These are phyloP conservation scores for Aradophagus sp. DNA, from an alignment of 1,140 invertebrate species.

Conservation along the genomic window DNA sequence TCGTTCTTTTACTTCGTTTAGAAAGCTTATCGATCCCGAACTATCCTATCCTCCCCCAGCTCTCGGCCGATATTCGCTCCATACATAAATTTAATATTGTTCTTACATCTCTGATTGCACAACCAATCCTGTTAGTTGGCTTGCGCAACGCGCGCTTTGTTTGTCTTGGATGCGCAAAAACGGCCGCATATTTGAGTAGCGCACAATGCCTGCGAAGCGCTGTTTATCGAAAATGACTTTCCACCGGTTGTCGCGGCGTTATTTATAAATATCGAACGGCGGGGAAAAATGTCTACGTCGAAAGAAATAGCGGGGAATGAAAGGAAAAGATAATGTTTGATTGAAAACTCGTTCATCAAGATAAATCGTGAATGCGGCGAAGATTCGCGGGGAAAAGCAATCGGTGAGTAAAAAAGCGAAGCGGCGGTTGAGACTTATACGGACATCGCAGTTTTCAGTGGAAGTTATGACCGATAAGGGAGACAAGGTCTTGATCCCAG, in stretches of 20 bases:
- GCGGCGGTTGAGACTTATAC: conserved; percentile 50
- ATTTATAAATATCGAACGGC: too few relatives aligned
- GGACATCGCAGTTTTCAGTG: conserved; percentile 61
- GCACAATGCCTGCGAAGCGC: too few relatives aligned
- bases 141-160: conserved; percentile 32
- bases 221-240: too few relatives aligned
- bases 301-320: conserved; percentile 10
- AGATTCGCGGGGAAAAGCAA: conserved; percentile 51
- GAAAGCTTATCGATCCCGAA: conserved; percentile 55
- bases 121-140: conserved; percentile 57
- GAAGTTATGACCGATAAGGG: conserved; percentile 75
- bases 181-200: too few relatives aligned
- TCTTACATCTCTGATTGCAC: conserved; percentile 58
- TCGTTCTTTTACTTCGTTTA: conserved; percentile 44
- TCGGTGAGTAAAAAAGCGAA: conserved; percentile 42
- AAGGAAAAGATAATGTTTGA: conserved; percentile 20
- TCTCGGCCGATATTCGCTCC: conserved; percentile 48
- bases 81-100: conserved; percentile 63
- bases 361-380: conserved; percentile 35
- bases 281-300: too few relatives aligned
- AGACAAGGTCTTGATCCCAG: conserved; percentile 69
- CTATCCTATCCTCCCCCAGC: conserved; percentile 54
- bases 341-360: conserved; percentile 45
- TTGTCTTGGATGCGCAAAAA: too few relatives aligned
- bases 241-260: too few relatives aligned